Conservation (phyloP, 2,888 invertebrate species). For the Nasonia oneida region DNA sequence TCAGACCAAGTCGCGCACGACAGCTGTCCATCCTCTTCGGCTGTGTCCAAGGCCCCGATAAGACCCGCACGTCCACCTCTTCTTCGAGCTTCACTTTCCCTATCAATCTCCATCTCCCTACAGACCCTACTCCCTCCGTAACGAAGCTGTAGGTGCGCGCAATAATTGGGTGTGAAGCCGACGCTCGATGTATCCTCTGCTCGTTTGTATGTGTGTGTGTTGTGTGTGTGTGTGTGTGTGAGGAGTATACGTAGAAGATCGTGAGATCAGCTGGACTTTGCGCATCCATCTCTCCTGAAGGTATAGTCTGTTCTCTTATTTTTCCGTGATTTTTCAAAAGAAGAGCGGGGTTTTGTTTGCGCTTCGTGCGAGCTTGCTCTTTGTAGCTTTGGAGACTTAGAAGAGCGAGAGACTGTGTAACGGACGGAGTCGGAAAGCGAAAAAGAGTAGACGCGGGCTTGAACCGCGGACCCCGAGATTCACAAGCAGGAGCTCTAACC, state of each 20-base stretch:
- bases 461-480: no score
- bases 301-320: background rate
- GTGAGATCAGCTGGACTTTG: constrained; percentile 3
- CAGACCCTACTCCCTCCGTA: background rate
- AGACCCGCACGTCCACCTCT: constrained; percentile 32
- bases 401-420: background rate
- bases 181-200: constrained; percentile 24
- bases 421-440: no score
- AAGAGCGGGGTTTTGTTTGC: background rate
- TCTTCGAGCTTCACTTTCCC: constrained; percentile 14
- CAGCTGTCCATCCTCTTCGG: constrained; percentile 68
- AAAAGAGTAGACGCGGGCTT: no score
- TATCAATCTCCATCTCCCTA: constrained; percentile 37
- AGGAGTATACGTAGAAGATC: background rate
- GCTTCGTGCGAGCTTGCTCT: background rate
- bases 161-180: constrained; percentile 64
- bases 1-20: constrained; percentile 60
- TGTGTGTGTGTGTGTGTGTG: background rate
- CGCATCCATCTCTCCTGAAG: constrained; percentile 45
- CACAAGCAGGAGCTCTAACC: no score
- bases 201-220: background rate
- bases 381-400: background rate
- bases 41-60: constrained; percentile 36
- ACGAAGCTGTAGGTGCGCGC: constrained; percentile 53
- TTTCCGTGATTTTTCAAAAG: background rate